phyloP scores from a whole-genome alignment of 2,888 invertebrate species.

The Bhutanitis thaidina region DNA sequence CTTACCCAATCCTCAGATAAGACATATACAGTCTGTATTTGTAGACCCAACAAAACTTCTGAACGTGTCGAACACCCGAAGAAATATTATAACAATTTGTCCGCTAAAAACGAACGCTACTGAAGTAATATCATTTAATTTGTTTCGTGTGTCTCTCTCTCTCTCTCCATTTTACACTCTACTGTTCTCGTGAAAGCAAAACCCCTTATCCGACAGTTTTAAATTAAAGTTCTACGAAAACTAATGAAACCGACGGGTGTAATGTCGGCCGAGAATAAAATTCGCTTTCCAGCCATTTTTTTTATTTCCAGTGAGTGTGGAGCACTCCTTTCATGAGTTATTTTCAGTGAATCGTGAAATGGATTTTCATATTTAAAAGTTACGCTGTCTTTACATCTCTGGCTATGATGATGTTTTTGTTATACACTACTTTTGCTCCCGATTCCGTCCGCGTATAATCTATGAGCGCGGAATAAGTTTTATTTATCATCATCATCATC shows the following conservation, averaged over 20 bases:
- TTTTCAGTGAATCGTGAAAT: constrained; percentile 29
- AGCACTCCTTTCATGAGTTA: constrained; percentile 37
- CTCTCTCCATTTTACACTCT: too few relatives aligned
- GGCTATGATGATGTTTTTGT: not conserved
- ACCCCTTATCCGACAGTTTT: constrained; percentile 8
- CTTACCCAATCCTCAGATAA: too few relatives aligned
- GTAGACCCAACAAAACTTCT: too few relatives aligned
- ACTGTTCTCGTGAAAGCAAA: constrained; percentile 4
- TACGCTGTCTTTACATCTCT: constrained; percentile 27
- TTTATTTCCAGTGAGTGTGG: constrained; percentile 23
- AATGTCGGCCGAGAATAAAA: constrained; percentile 12
- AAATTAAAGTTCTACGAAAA: constrained; percentile 17
- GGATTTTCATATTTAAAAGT: constrained; percentile 35
- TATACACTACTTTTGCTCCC: too few relatives aligned
- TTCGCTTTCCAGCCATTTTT: constrained; percentile 27
- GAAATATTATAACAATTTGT: constrained; percentile 17
- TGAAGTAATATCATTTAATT: constrained; percentile 5
- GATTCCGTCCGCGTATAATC: too few relatives aligned
- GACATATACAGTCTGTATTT: too few relatives aligned
- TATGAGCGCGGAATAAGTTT: too few relatives aligned
- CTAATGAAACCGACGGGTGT: constrained; percentile 18
- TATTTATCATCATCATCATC: too few relatives aligned
- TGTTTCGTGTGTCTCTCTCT: not conserved
- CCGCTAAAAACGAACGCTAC: constrained; percentile 4
- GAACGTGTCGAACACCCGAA: constrained; percentile 5